Conservation (phyloP, 2,113 vertebrate genomes). For the Oenanthe oenanthe region DNA sequence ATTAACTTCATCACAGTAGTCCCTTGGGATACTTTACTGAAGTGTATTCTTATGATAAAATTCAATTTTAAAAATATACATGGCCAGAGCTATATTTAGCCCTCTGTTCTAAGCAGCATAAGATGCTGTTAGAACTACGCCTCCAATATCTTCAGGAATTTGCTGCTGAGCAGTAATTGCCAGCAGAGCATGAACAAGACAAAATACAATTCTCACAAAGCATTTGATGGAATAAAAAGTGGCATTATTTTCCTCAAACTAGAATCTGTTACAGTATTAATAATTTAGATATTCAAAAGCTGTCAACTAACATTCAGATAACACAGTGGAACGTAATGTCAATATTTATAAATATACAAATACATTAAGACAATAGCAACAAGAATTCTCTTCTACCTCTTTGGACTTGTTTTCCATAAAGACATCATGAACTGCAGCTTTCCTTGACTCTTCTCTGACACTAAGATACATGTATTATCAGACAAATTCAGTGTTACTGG, state of each 20-base stretch:
- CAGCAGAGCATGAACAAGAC: background rate
- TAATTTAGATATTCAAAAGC: background rate
- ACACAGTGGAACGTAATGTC: background rate
- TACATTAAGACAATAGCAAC: background rate
- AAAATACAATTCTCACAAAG: background rate
- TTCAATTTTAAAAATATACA: slow-evolving; percentile 10
- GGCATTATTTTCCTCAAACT: background rate
- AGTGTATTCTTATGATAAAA: background rate
- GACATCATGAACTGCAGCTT: background rate
- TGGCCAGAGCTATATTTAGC: slow-evolving; percentile 15
- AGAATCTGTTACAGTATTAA: background rate
- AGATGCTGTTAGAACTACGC: background rate
- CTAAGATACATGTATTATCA: background rate
- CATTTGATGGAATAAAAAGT: background rate
- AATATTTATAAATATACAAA: slow-evolving; percentile 57
- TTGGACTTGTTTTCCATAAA: background rate
- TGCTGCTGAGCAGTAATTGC: background rate
- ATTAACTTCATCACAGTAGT: background rate
- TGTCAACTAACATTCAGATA: background rate
- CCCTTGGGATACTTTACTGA: background rate
- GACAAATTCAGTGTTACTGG: background rate
- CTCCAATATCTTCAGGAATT: background rate
- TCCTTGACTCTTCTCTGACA: background rate
- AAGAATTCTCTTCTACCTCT: background rate
- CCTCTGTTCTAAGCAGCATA: background rate